Percentiles rank a stretch among this genome's conserved stretches.
phyloP scores from a whole-genome alignment of 2,113 vertebrate genomes.

The Perca schrenkii region DNA sequence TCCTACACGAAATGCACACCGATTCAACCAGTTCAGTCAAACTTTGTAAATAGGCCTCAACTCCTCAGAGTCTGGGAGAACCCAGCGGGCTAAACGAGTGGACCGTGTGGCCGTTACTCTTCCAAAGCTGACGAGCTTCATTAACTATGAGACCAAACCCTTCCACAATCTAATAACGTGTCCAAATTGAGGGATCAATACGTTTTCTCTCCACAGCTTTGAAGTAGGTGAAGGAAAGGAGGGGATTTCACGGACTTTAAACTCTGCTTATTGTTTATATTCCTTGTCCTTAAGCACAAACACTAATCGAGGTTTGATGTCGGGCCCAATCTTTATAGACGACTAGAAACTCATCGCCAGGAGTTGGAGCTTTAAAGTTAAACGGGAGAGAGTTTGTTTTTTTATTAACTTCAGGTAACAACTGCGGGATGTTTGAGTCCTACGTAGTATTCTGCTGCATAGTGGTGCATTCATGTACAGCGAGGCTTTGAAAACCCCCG shows the following conservation, averaged over 20 bases:
- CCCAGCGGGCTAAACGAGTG: slow-evolving; percentile 46
- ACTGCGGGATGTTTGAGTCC: slow-evolving; percentile 9
- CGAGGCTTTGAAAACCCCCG: slow-evolving; percentile 47
- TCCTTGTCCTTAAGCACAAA: slow-evolving; percentile 42
- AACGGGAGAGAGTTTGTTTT: neutral
- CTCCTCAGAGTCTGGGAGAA: slow-evolving; percentile 33
- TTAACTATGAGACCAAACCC: slow-evolving; percentile 69
- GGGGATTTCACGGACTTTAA: slow-evolving; percentile 28
- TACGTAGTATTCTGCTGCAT: slow-evolving; percentile 14
- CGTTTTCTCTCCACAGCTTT: slow-evolving; percentile 40
- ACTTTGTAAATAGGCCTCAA: slow-evolving; percentile 49
- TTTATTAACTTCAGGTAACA: slow-evolving; percentile 23
- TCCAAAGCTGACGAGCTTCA: slow-evolving; percentile 54
- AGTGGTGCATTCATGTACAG: slow-evolving; percentile 12
- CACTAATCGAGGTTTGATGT: slow-evolving; percentile 54
- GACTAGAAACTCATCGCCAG: slow-evolving; percentile 19
- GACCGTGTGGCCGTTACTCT: slow-evolving; percentile 14
- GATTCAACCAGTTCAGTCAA: slow-evolving; percentile 33
- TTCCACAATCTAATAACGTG: slow-evolving; percentile 44
- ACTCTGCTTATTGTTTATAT: slow-evolving; percentile 31
- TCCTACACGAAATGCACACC: slow-evolving; percentile 10
- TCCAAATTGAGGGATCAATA: slow-evolving; percentile 71
- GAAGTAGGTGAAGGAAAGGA: slow-evolving; percentile 1
- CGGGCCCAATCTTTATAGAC: slow-evolving; percentile 44
- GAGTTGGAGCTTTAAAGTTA: slow-evolving; percentile 62